Base-by-base conservation (phyloP, 2,888 invertebrate genomes). In the Chalcosyrphus nemorum region DNA sequence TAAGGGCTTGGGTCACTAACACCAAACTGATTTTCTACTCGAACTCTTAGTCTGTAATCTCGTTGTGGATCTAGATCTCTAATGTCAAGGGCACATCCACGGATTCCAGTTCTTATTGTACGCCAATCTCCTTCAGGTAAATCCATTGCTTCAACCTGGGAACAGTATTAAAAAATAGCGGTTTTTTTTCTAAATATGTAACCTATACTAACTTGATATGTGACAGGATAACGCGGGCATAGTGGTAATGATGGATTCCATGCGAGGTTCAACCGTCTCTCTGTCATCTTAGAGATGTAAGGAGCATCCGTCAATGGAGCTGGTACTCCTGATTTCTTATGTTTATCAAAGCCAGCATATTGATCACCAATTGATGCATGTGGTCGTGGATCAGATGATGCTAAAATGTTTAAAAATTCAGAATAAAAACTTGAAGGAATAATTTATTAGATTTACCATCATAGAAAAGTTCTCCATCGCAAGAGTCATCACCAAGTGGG, bases 1-100 rank as follows among this genome's bases (percentile, higher is more conserved):
- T 95, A 96, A 0, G 98, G 98, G 72, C 98, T 98, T 0, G 99
- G 99, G 90, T 99, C 99, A 91, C 98, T 98, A 86, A 98, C 95
- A 47, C 99, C 99, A 90, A 96, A 97, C 90, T 97, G 97, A 92
- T 99, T 99, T 91, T 99, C 98, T 2, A 99, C 99, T 38, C 98
- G 94, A 41, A 99, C 95, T 80, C 99, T 94, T 93, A 99, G 98
- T 91, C 96, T 96, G 92, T 99, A 99, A 92, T 99, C 98, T 86
- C 96, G 94, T 93, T 97, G 97, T 0, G 99, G 98, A 89, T 97
- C 96, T 86, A 99, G 92, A 91, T 97, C 97, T 86, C 96, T 93
- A 77, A 98, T 95, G 89, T 98, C 97, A 91, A 97, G 97, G 35
- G 95, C 95, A 90, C 97, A 97, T 86, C 97, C 97, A 81, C 97